Evolutionary conservation across 2,113 vertebrate species (phyloP).

Genomic region (Serinus canaria): DNA sequence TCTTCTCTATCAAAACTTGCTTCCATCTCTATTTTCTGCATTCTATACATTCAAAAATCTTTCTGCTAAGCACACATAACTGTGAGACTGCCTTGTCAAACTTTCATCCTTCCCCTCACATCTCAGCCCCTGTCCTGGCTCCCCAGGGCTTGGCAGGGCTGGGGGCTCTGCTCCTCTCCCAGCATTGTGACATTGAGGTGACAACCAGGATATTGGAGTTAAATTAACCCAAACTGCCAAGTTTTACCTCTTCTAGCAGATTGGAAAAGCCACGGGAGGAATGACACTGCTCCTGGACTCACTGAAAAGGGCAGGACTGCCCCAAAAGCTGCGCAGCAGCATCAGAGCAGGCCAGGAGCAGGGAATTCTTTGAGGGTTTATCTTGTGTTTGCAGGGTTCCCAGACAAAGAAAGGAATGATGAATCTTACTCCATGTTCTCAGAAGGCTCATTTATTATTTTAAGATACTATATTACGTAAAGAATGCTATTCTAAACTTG

Average conservation of each 20-base stretch:
- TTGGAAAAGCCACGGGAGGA: background rate
- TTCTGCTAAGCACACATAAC: too few relatives aligned
- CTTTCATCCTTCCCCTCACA: too few relatives aligned
- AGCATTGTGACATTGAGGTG: background rate
- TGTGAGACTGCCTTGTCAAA: too few relatives aligned
- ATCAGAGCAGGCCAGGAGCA: background rate
- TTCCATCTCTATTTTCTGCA: too few relatives aligned
- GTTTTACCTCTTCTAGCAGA: background rate
- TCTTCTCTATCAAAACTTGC: too few relatives aligned
- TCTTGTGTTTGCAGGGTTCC: too few relatives aligned
- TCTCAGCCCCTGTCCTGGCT: background rate
- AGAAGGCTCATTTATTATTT: too few relatives aligned
- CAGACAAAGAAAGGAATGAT: too few relatives aligned
- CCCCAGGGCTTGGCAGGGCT: background rate
- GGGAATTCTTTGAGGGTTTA: background rate
- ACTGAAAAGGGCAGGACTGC: accelerated
- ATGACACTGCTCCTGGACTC: accelerated
- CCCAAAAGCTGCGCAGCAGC: background rate
- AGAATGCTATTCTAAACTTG: too few relatives aligned
- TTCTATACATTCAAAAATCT: too few relatives aligned
- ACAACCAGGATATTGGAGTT: accelerated
- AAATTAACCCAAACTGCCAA: background rate
- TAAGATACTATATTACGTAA: too few relatives aligned
- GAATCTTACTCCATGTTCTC: too few relatives aligned
- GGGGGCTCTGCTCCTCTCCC: background rate